phyloP scores from a whole-genome alignment of 2,113 vertebrate species.

The Erythrocercus mccallii region DNA sequence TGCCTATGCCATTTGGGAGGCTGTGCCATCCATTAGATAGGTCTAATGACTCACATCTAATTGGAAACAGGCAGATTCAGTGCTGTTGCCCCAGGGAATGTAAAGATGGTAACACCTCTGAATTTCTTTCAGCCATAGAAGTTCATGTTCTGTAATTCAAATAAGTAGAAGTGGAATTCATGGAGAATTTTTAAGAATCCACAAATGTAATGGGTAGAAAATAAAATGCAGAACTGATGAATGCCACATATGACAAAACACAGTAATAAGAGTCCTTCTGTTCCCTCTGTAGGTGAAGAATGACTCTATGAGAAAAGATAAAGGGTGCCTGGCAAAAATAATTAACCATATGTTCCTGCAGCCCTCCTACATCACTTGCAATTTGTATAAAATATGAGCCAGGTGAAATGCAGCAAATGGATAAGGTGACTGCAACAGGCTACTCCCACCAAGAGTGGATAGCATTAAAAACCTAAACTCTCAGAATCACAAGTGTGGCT shows the following conservation, averaged over 20 bases:
- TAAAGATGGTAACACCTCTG: background rate
- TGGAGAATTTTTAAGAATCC: background rate
- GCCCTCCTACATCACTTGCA: background rate
- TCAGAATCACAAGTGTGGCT: background rate
- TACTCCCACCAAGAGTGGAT: background rate
- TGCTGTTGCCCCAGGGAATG: background rate
- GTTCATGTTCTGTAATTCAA: background rate
- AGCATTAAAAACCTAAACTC: background rate
- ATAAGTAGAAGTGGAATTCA: background rate
- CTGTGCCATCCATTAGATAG: background rate
- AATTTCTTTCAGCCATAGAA: background rate
- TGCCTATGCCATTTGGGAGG: background rate
- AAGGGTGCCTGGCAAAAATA: constrained; percentile 21
- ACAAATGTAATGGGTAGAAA: background rate
- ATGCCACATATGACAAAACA: background rate
- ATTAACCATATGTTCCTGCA: constrained; percentile 41
- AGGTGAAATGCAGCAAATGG: background rate
- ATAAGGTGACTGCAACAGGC: background rate
- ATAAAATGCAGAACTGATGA: background rate
- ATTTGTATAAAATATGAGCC: constrained; percentile 40
- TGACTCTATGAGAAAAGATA: constrained; percentile 3
- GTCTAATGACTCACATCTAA: background rate
- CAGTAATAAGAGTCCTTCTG: background rate
- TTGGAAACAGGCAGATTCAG: background rate
- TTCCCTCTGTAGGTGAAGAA: constrained; percentile 23